Evolutionary conservation across 92 coral and sea anemone species (phyloP), one percentile per base, ranked within the genome.

Genomic region (Umimayanthus chanpuru): DNA sequence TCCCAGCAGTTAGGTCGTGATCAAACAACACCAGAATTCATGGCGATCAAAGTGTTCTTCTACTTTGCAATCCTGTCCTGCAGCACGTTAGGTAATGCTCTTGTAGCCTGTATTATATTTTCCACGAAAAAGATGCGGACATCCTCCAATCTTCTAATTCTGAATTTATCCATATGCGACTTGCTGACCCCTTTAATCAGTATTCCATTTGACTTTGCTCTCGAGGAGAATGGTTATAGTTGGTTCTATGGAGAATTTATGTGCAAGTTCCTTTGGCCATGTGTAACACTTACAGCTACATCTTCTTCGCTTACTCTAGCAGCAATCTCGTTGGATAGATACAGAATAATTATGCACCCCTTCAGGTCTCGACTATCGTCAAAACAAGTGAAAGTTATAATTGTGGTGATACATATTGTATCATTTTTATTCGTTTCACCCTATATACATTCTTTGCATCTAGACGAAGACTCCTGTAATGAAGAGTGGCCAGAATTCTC

Each of bases 141-240:
- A 10, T 80, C 99, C 0, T 95, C 98, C 0, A 96, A 97, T 87
- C 81, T 92, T 65, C 93, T 97, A 11, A 90, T 97, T 73, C 73
- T 96, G 21, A 97, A 97, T 89, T 85, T 97, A n/a, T 98, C 99
- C 8, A 58, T 97, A 4, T 95, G 99, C 53, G 99, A 97, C 70
- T 80, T 97, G 49, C 38, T 95, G 41, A 94, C 99, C 8, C 99
- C 99, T 4, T 79, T 94, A 55, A 78, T 97, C 7, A 97, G 98
- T 68, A 97, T 97, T 15, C 98, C 98, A 9, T 92, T 97, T 79
- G 99, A 97, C 88, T 95, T 97, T 68, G 92, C 96, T 14, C 88
- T 95, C 72, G 98, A 97, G 66, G 94, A 92, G 80, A 90, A 94
- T 44, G 85, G 77, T 77, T 91, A 93, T 68, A 81, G 58, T 0